These are phyloP conservation scores for Tolmerus cingulatus DNA, from an alignment of 2,888 invertebrate species.

Conservation along the genomic window DNA sequence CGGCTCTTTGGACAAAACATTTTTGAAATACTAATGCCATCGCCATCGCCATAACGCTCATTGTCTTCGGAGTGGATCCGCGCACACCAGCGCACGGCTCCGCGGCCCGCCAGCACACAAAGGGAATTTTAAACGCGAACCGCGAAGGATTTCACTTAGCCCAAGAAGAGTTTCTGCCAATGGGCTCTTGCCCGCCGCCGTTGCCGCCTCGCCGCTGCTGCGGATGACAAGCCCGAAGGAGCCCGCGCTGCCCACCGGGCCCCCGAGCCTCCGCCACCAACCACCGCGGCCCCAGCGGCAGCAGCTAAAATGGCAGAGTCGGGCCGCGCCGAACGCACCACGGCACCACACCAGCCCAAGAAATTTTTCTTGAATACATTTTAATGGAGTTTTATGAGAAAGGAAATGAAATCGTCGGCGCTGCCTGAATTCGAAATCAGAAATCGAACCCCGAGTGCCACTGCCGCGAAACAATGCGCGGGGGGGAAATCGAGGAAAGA, in stretches of 20 bases:
- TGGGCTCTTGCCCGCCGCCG: neutral
- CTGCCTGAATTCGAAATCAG: conserved; percentile 48
- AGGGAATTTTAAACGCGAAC: conserved; percentile 10
- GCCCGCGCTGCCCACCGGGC: neutral
- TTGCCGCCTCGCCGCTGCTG: neutral
- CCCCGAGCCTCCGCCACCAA: neutral
- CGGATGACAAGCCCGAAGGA: neutral
- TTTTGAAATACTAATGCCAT: conserved; percentile 51
- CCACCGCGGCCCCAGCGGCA: neutral
- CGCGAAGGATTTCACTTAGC: conserved; percentile 24
- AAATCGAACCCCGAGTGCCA: conserved; percentile 40
- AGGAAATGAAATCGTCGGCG: conserved; percentile 49
- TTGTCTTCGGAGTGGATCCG: conserved; percentile 30
- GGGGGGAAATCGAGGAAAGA: neutral
- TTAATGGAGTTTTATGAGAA: conserved; percentile 49
- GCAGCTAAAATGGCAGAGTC: conserved; percentile 34
- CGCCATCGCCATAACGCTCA: conserved; percentile 37
- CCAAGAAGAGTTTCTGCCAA: neutral
- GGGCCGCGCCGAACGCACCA: conserved; percentile 2
- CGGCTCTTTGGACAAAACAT: conserved; percentile 50
- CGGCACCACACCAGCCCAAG: conserved; percentile 11
- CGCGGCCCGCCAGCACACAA: neutral
- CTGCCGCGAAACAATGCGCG: neutral
- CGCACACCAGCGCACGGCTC: neutral
- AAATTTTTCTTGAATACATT: conserved; percentile 47